Conservation (phyloP, 1,140 invertebrate species). For the Trypoxylus dichotomus region DNA sequence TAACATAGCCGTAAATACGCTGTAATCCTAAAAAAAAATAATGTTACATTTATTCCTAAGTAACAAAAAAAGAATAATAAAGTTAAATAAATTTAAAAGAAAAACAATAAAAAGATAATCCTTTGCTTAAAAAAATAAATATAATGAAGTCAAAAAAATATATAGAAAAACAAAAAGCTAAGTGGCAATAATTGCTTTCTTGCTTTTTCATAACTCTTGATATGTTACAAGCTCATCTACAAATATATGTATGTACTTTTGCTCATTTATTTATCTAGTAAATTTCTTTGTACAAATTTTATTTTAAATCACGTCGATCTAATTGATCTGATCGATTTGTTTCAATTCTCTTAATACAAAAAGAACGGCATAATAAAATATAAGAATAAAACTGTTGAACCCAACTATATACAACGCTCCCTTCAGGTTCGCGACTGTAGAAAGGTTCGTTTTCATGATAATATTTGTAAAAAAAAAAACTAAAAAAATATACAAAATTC, state of each 20-base stretch:
- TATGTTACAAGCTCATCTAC: constrained; percentile 1
- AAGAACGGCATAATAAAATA: not conserved
- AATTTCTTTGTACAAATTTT: no score
- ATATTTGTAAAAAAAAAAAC: no score
- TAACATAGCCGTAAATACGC: not conserved
- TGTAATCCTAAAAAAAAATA: no score
- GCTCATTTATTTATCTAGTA: no score
- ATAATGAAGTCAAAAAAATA: not conserved
- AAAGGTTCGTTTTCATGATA: no score
- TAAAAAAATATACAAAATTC: no score
- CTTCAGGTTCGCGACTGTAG: no score
- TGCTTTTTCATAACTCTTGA: not conserved
- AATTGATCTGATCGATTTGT: not conserved
- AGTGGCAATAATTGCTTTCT: not conserved
- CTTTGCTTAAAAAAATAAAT: not conserved
- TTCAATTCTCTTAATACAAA: not conserved
- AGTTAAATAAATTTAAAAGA: not conserved
- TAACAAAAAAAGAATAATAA: not conserved
- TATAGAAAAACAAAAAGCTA: not conserved
- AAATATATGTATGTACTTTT: not conserved
- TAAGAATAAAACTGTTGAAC: no score
- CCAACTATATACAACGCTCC: no score
- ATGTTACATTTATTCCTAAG: no score
- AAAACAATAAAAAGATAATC: not conserved
- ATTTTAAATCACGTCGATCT: not conserved